These are phyloP conservation scores for Orcinus orca DNA, from an alignment of 2,113 vertebrate species.

Conservation along the genomic window DNA sequence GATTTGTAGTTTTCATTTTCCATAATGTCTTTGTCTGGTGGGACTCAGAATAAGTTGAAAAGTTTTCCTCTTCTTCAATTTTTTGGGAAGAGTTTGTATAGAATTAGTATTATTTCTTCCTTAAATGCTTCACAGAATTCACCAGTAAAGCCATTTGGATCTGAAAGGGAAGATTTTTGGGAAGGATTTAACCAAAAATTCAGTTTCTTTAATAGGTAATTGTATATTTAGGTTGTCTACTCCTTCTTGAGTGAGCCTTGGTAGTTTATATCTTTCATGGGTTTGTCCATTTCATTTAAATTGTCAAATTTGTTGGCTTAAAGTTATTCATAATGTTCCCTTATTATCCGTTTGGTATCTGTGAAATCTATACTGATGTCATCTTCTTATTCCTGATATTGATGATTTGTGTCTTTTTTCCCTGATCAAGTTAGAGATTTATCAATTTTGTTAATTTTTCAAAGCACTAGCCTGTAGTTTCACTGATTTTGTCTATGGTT, in stretches of 20 bases:
- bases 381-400: neutral
- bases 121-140: neutral
- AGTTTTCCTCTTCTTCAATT: neutral
- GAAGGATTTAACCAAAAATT: neutral
- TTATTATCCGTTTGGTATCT: neutral
- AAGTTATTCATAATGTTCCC: neutral
- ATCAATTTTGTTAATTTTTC: neutral
- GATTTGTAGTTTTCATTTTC: slow-evolving; percentile 3
- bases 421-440: neutral
- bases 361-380: neutral
- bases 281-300: neutral
- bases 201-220: neutral
- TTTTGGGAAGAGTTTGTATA: slow-evolving; percentile 18
- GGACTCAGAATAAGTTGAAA: neutral
- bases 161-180: neutral
- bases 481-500: neutral
- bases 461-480: neutral
- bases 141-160: neutral
- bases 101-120: neutral
- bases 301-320: neutral
- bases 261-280: neutral
- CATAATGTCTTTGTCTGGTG: neutral
- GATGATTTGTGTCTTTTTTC: neutral
- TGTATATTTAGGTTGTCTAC: neutral
- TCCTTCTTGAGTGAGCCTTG: neutral